These are phyloP conservation scores for Zaprionus kolodkinae DNA, from an alignment of 1,140 invertebrate genomes.

Conservation along the genomic window DNA sequence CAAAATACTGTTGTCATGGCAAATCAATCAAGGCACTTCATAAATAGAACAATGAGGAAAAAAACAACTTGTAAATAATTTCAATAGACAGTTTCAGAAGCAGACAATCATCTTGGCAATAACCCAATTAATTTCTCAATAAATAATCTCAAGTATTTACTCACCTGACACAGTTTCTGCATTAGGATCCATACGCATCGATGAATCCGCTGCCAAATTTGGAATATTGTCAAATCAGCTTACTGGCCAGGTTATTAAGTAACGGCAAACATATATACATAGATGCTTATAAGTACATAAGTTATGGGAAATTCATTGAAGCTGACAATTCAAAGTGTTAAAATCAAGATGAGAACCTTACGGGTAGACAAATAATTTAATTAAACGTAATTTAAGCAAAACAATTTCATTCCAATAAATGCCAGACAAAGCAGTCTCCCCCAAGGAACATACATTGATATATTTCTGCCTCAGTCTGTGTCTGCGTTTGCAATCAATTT, in stretches of 20 bases:
- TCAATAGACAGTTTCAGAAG: no score
- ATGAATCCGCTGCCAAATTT: background rate
- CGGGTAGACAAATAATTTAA: slow-evolving; percentile 49
- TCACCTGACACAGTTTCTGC: background rate
- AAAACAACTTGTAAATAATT: background rate
- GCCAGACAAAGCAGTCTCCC: slow-evolving; percentile 11
- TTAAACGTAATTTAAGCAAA: slow-evolving; percentile 60
- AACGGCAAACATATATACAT: background rate
- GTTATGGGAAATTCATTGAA: slow-evolving; percentile 46
- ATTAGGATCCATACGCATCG: background rate
- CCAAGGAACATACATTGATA: background rate
- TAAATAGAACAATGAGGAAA: background rate
- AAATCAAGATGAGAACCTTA: slow-evolving; percentile 28
- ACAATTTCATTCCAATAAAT: slow-evolving; percentile 49
- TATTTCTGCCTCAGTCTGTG: slow-evolving; percentile 8
- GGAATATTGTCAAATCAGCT: background rate
- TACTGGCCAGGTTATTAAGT: background rate
- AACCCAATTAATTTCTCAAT: background rate
- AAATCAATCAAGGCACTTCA: background rate
- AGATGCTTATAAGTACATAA: background rate
- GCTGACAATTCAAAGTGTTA: slow-evolving; percentile 43
- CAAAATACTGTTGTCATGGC: background rate
- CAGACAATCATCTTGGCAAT: background rate
- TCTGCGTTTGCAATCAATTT: slow-evolving; percentile 70
- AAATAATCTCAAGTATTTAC: background rate